Percentiles rank a stretch among this genome's conserved stretches.
phyloP scores from a whole-genome alignment of 2,888 invertebrate genomes.

The Gasteruption jaculator region DNA sequence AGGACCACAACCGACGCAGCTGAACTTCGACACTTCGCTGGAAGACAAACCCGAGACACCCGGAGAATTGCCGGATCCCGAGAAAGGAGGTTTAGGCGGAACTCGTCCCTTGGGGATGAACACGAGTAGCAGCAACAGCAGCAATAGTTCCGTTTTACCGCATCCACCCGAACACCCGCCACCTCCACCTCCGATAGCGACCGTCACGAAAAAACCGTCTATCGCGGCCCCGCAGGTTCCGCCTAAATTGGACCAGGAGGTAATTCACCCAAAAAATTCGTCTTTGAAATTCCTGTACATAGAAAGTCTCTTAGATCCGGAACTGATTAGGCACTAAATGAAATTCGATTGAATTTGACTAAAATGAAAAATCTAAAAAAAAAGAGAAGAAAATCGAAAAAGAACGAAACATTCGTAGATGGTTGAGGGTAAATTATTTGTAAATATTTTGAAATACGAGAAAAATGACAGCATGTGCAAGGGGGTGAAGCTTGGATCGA shows the following conservation, averaged over 20 bases:
- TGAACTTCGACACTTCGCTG: conserved; percentile 54
- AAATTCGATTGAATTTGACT: no score
- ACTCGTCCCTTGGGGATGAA: conserved; percentile 72
- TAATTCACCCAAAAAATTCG: no score
- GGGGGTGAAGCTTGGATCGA: no score
- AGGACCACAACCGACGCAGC: conserved; percentile 56
- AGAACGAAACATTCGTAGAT: no score
- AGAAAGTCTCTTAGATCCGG: no score
- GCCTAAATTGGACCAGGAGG: conserved; percentile 60
- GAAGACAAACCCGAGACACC: conserved; percentile 70
- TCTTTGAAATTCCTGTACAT: no score
- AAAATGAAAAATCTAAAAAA: no score
- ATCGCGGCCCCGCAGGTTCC: conserved; percentile 60
- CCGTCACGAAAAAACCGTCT: conserved; percentile 54
- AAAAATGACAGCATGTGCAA: no score
- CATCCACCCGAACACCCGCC: conserved; percentile 54
- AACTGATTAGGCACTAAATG: no score
- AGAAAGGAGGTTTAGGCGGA: conserved; percentile 72
- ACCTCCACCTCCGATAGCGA: conserved; percentile 54
- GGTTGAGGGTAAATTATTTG: no score
- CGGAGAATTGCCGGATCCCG: conserved; percentile 74
- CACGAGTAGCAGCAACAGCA: conserved; percentile 45
- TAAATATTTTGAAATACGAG: no score
- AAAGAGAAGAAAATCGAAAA: no score
- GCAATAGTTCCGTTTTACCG: conserved; percentile 51